These are phyloP conservation scores for Mirza zaza DNA, from an alignment of 2,113 vertebrate genomes.

Conservation along the genomic window DNA sequence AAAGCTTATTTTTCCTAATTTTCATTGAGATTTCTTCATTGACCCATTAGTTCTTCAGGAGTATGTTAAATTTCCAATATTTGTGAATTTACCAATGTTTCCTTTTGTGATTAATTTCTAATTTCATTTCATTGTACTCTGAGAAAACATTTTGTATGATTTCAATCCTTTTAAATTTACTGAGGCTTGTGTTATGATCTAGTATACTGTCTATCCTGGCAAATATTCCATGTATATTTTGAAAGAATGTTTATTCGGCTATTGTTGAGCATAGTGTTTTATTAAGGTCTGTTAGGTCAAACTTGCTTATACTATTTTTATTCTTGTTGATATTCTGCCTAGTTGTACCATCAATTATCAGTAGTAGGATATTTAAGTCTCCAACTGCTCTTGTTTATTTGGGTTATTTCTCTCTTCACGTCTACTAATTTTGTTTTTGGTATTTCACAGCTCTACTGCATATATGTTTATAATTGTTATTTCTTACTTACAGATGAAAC, in stretches of 20 bases:
- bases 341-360: neutral
- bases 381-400: neutral
- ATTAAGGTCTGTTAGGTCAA: neutral
- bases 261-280: neutral
- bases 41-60: neutral
- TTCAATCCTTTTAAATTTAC: too few species aligned
- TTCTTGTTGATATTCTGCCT: neutral
- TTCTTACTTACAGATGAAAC: neutral
- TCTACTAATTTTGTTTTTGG: neutral
- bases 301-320: neutral
- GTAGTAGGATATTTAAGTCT: neutral
- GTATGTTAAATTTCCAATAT: neutral
- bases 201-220: neutral
- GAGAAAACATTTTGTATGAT: too few species aligned
- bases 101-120: too few species aligned
- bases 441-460: neutral
- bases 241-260: neutral
- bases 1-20: neutral
- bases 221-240: neutral
- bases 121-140: too few species aligned
- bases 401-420: neutral
- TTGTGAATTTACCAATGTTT: too few species aligned
- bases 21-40: neutral
- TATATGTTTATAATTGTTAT: neutral
- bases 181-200: neutral